phyloP scores from a whole-genome alignment of 1,140 invertebrate genomes.

The Lycorma delicatula region DNA sequence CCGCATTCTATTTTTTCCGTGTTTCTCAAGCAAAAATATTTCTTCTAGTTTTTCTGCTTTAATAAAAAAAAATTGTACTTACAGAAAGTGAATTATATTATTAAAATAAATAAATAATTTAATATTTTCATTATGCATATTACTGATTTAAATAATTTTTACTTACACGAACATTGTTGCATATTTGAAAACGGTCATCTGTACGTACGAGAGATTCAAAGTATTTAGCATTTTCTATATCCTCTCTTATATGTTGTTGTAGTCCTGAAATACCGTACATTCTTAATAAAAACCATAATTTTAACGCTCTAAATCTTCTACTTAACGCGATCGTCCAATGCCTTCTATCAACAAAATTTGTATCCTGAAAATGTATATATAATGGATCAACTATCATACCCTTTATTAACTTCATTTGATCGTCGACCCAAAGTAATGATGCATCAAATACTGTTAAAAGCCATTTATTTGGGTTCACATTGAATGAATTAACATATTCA shows the following conservation, averaged over 20 bases:
- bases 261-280: constrained; percentile 74
- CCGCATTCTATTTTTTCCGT: no score
- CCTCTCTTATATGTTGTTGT: constrained; percentile 75
- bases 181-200: constrained; percentile 74
- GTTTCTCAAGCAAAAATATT: no score
- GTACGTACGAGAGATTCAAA: constrained; percentile 68
- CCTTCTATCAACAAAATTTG: constrained; percentile 72
- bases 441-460: constrained; percentile 85
- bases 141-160: no score
- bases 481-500: constrained; percentile 81
- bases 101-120: no score
- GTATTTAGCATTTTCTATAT: constrained; percentile 74
- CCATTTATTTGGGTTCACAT: constrained; percentile 92
- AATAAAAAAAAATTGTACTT: no score
- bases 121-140: no score
- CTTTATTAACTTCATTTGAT: constrained; percentile 75
- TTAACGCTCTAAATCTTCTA: constrained; percentile 74
- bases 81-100: no score
- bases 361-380: constrained; percentile 71
- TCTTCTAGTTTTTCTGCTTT: no score
- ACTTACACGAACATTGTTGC: constrained; percentile 64
- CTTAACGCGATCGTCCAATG: constrained; percentile 89
- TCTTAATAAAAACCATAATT: constrained; percentile 82
- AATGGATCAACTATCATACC: constrained; percentile 88
- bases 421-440: constrained; percentile 82